Base-by-base conservation (phyloP, 2,797 vertebrate genomes). In the Bryconaethiops microstoma region DNA sequence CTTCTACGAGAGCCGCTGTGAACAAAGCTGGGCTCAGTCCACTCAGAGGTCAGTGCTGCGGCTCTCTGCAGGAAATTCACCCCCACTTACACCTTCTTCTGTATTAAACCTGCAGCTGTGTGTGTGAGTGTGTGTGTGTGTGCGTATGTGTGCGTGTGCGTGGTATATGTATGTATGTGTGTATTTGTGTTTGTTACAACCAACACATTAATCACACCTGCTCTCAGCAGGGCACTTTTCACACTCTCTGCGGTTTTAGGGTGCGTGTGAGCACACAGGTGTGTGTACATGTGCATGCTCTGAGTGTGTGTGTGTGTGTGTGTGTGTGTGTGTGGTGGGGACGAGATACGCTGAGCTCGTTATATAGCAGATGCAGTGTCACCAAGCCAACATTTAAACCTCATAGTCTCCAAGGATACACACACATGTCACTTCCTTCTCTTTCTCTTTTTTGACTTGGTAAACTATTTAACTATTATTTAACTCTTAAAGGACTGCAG, bases 21-120 rank as follows among this genome's bases (percentile, higher is more conserved):
- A 82, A 80, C 77, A 82, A 77, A 74, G 62, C 77, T 55, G 62
- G 16, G 19, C 73, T 76, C 63, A 63, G 75, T 52, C 54, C 54
- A 23, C 69, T 65, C 65, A 35, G 69, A 77, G 77, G 74, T 71
- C 75, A 79, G 55, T 60, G 54, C 40, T 71, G 59, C 14, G 19
- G 59, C 62, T 52, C 50, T 82, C 48, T 54, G 13, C 55, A 48
- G 23, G 54, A 76, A 70, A 67, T 42, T 57, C 50, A 25, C 7
- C 16, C 16, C 17, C 62, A 60, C 48, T 62, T 12, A 45, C n/a
- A 45, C 14, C 10, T 16, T 40, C 40, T 48, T 50, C 64, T 81
- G 16, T n/a, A 23, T 65, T 25, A 59, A 48, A 21, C 25, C 40
- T 69, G 35, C 40, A 17, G 0, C 72, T 21, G 19, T 70, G 35